Percentiles rank a stretch among this genome's conserved stretches.
Evolutionary conservation across 2,888 invertebrate species (phyloP).

Genomic region (Nymphalis c-album): DNA sequence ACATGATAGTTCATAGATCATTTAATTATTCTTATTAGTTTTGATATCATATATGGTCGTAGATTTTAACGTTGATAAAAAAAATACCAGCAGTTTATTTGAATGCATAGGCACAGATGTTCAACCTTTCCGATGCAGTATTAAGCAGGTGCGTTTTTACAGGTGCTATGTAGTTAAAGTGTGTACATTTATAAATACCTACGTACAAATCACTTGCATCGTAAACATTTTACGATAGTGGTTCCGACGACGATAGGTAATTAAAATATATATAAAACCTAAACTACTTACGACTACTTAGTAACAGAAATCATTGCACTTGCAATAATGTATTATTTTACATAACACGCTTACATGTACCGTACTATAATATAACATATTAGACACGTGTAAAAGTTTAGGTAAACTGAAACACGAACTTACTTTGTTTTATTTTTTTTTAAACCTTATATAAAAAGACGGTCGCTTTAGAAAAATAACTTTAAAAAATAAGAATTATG

Average conservation of each 20-base stretch:
- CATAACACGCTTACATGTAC: slow-evolving; percentile 15
- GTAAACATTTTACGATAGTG: slow-evolving; percentile 6
- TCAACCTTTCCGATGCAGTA: background rate
- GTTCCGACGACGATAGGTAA: slow-evolving; percentile 6
- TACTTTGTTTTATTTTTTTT: slow-evolving; percentile 15
- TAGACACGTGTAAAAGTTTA: slow-evolving; percentile 19
- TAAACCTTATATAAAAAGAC: background rate
- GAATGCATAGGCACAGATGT: background rate
- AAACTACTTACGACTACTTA: slow-evolving; percentile 22
- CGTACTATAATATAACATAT: slow-evolving; percentile 15
- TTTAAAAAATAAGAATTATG: too few relatives aligned
- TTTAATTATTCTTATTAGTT: too few relatives aligned
- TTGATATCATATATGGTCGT: too few relatives aligned
- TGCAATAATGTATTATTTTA: slow-evolving; percentile 32
- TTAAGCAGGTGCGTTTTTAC: slow-evolving; percentile 4
- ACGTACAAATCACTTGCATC: background rate
- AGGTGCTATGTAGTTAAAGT: background rate
- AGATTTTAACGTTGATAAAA: background rate
- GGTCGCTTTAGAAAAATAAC: background rate
- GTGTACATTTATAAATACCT: background rate
- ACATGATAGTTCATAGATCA: too few relatives aligned
- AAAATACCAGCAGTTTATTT: background rate
- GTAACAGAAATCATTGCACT: slow-evolving; percentile 36
- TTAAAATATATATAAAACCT: slow-evolving; percentile 20
- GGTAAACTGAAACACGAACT: slow-evolving; percentile 17